Percentiles rank a stretch among this genome's conserved stretches.
phyloP scores from a whole-genome alignment of 2,888 invertebrate species.

The Dolichopus griseipennis region DNA sequence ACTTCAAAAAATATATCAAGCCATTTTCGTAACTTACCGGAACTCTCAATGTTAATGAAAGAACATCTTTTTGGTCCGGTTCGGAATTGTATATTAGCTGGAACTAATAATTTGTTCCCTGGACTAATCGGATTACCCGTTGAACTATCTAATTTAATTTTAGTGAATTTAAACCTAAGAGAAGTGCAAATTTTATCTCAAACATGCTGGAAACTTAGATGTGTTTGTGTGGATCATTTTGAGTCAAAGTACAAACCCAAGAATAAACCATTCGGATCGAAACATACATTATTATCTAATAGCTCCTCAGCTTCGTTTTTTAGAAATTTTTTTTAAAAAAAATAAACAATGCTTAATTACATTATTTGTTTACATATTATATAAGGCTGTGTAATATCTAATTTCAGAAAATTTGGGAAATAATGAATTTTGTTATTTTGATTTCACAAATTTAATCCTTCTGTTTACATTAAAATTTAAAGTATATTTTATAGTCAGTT shows the following conservation, averaged over 20 bases:
- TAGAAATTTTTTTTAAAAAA: too few species aligned
- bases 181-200: conserved; percentile 17
- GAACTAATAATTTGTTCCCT: conserved; percentile 30
- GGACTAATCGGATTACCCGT: conserved; percentile 40
- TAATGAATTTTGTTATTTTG: too few species aligned
- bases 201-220: conserved; percentile 16
- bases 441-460: too few species aligned
- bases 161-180: conserved; percentile 24
- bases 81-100: conserved; percentile 47
- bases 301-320: too few species aligned
- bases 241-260: conserved; percentile 4
- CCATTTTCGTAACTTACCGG: conserved; percentile 40
- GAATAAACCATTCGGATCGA: conserved; percentile 2
- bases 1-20: conserved; percentile 28
- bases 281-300: not conserved
- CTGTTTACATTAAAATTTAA: too few species aligned
- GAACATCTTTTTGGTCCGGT: conserved; percentile 48
- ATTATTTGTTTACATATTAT: too few species aligned
- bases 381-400: too few species aligned
- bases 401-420: too few species aligned
- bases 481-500: too few species aligned
- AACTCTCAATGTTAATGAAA: conserved; percentile 47
- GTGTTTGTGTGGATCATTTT: conserved; percentile 13
- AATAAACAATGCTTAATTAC: too few species aligned
- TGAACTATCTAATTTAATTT: conserved; percentile 32